Evolutionary conservation across 1,140 invertebrate genomes (phyloP).

Genomic region (Sminthurides bifidus): DNA sequence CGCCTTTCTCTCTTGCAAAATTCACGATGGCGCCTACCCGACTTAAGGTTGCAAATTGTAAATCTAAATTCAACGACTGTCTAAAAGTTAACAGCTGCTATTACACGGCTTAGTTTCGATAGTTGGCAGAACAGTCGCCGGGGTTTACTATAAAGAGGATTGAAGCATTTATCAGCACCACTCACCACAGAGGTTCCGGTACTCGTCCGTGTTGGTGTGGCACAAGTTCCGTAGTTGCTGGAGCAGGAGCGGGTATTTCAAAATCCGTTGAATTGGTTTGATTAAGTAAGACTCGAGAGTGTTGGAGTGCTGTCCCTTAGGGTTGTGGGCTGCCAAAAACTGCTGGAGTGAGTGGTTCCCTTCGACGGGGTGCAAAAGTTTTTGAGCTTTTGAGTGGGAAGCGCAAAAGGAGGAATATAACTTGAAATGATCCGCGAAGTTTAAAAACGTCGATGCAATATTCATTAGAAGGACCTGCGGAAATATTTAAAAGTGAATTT

Average conservation of each 20-base stretch:
- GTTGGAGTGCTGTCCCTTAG: constrained; percentile 87
- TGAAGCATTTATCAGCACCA: not conserved
- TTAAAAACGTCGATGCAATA: constrained; percentile 90
- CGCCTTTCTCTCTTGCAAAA: no score
- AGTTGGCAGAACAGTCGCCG: not conserved
- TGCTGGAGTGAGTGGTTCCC: constrained; percentile 92
- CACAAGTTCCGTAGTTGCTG: constrained; percentile 90
- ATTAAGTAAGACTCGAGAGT: constrained; percentile 96
- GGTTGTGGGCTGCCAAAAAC: constrained; percentile 84
- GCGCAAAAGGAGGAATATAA: constrained; percentile 98
- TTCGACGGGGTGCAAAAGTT: constrained; percentile 95
- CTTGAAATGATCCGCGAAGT: constrained; percentile 97
- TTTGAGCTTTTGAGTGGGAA: constrained; percentile 96
- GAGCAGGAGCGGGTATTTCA: constrained; percentile 91
- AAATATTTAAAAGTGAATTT: not conserved
- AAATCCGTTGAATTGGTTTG: constrained; percentile 95
- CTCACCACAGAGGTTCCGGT: constrained; percentile 63
- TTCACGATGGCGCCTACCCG: no score
- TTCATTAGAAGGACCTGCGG: constrained; percentile 85
- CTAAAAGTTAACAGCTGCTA: no score
- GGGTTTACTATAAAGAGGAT: not conserved
- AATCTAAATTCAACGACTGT: no score
- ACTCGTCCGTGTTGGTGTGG: constrained; percentile 80
- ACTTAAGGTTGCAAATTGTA: no score
- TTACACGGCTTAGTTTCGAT: not conserved